phyloP scores from a whole-genome alignment of 2,113 vertebrate species.

The Peromyscus californicus region DNA sequence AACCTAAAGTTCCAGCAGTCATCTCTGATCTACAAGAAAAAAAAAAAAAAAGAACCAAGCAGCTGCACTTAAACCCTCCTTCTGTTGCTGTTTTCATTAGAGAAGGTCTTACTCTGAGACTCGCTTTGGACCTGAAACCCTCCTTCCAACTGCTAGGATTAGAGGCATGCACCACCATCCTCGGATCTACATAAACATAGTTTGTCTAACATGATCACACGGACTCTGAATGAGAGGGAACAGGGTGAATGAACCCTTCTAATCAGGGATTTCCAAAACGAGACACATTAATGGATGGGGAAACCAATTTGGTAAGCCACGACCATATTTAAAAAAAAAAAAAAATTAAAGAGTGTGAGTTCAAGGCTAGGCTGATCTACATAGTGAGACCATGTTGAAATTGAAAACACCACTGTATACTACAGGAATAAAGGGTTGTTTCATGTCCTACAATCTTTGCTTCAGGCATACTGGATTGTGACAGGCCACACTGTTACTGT shows the following conservation, averaged over 20 bases:
- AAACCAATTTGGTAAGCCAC: constrained; percentile 10
- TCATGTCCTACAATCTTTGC: not conserved
- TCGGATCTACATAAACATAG: not conserved
- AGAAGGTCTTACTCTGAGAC: not conserved
- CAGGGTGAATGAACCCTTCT: not conserved
- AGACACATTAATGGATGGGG: not conserved
- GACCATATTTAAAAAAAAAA: not conserved
- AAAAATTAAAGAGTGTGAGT: not conserved
- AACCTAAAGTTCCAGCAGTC: not conserved
- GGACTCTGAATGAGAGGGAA: not conserved
- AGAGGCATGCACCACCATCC: not conserved
- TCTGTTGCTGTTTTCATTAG: not conserved
- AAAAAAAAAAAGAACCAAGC: not conserved
- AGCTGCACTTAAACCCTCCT: not conserved
- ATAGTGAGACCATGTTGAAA: not conserved
- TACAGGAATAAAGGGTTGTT: not conserved
- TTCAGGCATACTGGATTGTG: not conserved
- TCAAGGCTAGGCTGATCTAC: not conserved
- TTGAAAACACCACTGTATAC: not conserved
- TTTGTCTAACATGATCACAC: not conserved
- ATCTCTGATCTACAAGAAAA: constrained; percentile 12
- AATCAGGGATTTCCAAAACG: constrained; percentile 6
- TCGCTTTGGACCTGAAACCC: not conserved
- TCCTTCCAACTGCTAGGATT: not conserved
- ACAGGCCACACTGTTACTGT: not conserved